Evolutionary conservation across 1,140 invertebrate genomes (phyloP).

Genomic region (Saccostrea echinata): DNA sequence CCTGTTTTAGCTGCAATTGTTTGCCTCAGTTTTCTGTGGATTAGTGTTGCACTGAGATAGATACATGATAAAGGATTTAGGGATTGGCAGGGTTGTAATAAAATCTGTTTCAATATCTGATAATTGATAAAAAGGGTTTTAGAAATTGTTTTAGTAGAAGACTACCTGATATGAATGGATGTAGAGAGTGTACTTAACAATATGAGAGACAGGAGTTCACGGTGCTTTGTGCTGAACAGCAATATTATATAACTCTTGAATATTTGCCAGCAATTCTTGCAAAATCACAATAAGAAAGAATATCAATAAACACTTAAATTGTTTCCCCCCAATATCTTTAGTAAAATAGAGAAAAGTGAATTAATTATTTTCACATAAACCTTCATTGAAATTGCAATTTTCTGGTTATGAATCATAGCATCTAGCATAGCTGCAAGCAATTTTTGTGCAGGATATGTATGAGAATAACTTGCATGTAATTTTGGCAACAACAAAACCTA

Average conservation of each 20-base stretch:
- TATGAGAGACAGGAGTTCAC: background rate
- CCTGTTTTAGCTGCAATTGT: background rate
- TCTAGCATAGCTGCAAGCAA: conserved; percentile 34
- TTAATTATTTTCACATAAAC: conserved; percentile 36
- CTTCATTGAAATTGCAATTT: conserved; percentile 33
- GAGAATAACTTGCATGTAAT: conserved; percentile 16
- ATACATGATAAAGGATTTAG: background rate
- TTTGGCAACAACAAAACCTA: conserved; percentile 22
- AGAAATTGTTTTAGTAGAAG: conserved; percentile 33
- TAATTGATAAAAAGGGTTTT: conserved; percentile 33
- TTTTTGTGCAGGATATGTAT: conserved; percentile 28
- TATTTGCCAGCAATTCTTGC: conserved; percentile 1
- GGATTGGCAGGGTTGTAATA: conserved; percentile 15
- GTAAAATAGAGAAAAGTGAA: conserved; percentile 16
- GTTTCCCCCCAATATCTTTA: background rate
- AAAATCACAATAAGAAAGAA: conserved; percentile 32
- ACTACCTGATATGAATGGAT: conserved; percentile 22
- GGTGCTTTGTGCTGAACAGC: conserved; percentile 7
- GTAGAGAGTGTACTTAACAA: conserved; percentile 15
- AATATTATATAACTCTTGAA: conserved; percentile 26
- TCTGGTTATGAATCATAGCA: conserved; percentile 37
- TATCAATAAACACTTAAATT: conserved; percentile 12
- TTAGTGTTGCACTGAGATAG: background rate
- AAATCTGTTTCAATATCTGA: conserved; percentile 33
- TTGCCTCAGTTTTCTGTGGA: background rate